phyloP scores from a whole-genome alignment of 2,888 invertebrate species.

The Fabriciana adippe region DNA sequence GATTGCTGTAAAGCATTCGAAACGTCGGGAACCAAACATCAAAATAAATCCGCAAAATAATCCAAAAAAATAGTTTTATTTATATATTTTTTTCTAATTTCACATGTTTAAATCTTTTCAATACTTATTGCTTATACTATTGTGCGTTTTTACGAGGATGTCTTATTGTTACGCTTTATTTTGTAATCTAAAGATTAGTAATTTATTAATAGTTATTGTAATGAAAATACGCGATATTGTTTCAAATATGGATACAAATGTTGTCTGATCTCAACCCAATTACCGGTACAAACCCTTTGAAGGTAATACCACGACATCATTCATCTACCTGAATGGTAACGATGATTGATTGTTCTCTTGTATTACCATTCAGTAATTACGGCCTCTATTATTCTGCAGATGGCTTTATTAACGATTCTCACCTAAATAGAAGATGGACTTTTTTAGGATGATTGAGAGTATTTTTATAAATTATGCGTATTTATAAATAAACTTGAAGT shows the following conservation, averaged over 20 bases:
- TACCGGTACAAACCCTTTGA: neutral
- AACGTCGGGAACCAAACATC: no score
- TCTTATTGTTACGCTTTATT: no score
- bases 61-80: no score
- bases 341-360: slow-evolving; percentile 22
- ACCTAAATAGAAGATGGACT: neutral
- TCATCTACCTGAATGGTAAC: slow-evolving; percentile 20
- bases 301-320: slow-evolving; percentile 2
- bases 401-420: slow-evolving; percentile 7
- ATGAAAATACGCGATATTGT: neutral
- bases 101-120: no score
- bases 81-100: no score
- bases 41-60: no score
- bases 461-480: neutral
- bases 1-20: no score
- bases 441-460: neutral
- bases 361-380: slow-evolving; percentile 16
- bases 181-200: neutral
- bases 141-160: no score
- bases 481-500: no score
- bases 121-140: no score
- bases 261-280: neutral
- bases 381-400: slow-evolving; percentile 8
- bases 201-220: neutral
- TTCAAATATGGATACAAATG: neutral